Base-by-base conservation (phyloP, 2,113 vertebrate species). In the Sialia sialis region DNA sequence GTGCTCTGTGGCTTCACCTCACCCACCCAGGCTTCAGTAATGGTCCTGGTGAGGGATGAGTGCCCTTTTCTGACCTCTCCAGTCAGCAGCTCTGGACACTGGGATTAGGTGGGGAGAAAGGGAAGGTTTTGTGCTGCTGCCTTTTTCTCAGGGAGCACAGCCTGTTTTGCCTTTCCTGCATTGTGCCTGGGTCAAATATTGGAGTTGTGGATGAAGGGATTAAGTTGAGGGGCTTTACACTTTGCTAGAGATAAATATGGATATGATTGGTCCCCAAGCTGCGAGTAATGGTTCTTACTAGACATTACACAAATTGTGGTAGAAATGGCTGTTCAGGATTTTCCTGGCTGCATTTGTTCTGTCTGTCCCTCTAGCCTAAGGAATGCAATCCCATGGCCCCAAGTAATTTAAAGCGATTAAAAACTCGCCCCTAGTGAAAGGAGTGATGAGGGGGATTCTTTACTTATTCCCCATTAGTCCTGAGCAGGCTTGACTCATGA, bases 401-500 rank as follows among this genome's bases (percentile, higher is more conserved):
- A 1, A 76, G 66, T 75, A 64, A 92, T 84, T 87, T 90, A 49
- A n/a, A 49, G 58, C 0, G 1, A 86, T 93, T 92, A 64, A 93
- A 95, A 76, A 48, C 46, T 48, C 6, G 0, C 20, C 54, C 41
- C 66, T 69, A 21, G 77, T 49, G 88, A 78, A 68, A 72, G 59
- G 26, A 84, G 38, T 54, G 84, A 56, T 64, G 92, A 91, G 82
- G 23, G 41, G 67, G 89, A 83, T 95, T 89, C 64, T 89, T 86
- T 76, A 80, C 83, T 89, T 91, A 72, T 56, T 96, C 68, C 54
- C 60, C 72, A 64, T 94, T 89, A 86, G 54, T 93, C 68, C 75
- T 82, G 39, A 74, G 73, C 79, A 89, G 90, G 25, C 91, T 86
- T 68, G 69, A 44, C 79, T 95, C 66, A 54, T 91, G 94, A 95